A percentile compares a stretch with the other conserved stretches of the same genome.
These are phyloP conservation scores for Xiphophorus hellerii DNA, from an alignment of 2,113 vertebrate species.

Conservation along the genomic window DNA sequence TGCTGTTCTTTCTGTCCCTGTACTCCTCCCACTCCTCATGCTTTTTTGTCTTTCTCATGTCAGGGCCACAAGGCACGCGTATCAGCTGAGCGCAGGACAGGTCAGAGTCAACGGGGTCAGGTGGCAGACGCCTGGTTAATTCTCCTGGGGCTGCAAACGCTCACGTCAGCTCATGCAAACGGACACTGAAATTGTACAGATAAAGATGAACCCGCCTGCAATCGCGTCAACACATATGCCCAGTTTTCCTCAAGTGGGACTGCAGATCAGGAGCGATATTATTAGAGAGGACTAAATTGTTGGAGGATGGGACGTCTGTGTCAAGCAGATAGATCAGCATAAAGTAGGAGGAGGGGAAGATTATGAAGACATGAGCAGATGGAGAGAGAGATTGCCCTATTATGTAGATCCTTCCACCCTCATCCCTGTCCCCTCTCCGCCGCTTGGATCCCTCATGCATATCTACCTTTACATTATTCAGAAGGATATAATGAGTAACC, in stretches of 20 bases:
- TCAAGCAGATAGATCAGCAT: constrained; percentile 47
- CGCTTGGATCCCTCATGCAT: constrained; percentile 51
- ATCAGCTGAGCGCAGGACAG: constrained; percentile 77
- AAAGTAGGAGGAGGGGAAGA: constrained; percentile 61
- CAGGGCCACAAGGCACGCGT: constrained; percentile 68
- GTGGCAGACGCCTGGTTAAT: constrained; percentile 83
- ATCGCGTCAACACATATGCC: constrained; percentile 6
- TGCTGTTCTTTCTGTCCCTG: constrained; percentile 72
- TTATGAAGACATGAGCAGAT: constrained; percentile 73
- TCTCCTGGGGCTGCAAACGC: constrained; percentile 70
- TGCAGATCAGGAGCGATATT: not conserved
- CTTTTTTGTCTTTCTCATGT: constrained; percentile 66
- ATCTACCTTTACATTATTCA: constrained; percentile 80
- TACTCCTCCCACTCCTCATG: constrained; percentile 65
- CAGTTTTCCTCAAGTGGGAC: not conserved
- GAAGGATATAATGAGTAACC: constrained; percentile 74
- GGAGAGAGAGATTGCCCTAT: constrained; percentile 73
- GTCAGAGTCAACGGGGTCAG: constrained; percentile 76
- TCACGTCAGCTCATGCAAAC: constrained; percentile 38
- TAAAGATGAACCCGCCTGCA: constrained; percentile 6
- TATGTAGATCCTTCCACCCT: constrained; percentile 69
- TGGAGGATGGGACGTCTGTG: constrained; percentile 18
- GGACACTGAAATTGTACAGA: constrained; percentile 31
- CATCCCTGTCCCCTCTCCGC: constrained; percentile 41
- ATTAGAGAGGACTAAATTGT: not conserved